A percentile compares a stretch with the other conserved stretches of the same genome.
Conservation (phyloP, 2,113 vertebrate species). For the Calonectris borealis region DNA sequence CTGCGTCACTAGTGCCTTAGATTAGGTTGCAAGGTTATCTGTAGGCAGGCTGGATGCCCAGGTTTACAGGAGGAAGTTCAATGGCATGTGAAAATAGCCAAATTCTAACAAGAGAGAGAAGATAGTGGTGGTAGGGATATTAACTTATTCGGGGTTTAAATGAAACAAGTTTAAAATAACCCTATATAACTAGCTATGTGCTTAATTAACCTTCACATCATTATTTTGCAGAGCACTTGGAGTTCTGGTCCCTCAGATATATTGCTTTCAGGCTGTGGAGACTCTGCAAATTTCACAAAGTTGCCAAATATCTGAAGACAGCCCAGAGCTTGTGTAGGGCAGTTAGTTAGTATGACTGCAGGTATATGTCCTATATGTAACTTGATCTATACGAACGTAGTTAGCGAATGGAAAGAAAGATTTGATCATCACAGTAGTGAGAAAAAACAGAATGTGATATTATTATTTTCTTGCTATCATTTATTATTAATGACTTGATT, state of each 20-base stretch:
- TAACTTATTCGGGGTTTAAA: neutral
- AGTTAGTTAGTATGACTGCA: neutral
- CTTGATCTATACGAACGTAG: neutral
- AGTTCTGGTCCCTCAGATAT: neutral
- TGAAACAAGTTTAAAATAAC: neutral
- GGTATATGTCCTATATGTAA: neutral
- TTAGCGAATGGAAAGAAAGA: conserved; percentile 28
- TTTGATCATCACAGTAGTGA: conserved; percentile 46
- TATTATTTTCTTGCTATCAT: conserved; percentile 60
- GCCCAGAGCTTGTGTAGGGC: neutral
- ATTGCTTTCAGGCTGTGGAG: neutral
- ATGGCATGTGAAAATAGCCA: neutral
- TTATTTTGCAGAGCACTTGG: neutral
- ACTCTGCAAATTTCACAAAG: neutral
- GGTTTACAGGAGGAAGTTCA: neutral
- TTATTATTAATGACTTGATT: conserved; percentile 65
- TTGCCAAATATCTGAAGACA: neutral
- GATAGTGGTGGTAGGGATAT: neutral
- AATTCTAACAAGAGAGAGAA: neutral
- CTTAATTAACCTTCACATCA: neutral
- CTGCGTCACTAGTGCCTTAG: neutral
- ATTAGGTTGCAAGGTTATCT: neutral
- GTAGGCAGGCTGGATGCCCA: neutral
- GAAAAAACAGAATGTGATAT: conserved; percentile 68
- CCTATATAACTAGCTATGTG: neutral